These are phyloP conservation scores for Cyaniris semiargus DNA, from an alignment of 2,888 invertebrate genomes.

Conservation along the genomic window DNA sequence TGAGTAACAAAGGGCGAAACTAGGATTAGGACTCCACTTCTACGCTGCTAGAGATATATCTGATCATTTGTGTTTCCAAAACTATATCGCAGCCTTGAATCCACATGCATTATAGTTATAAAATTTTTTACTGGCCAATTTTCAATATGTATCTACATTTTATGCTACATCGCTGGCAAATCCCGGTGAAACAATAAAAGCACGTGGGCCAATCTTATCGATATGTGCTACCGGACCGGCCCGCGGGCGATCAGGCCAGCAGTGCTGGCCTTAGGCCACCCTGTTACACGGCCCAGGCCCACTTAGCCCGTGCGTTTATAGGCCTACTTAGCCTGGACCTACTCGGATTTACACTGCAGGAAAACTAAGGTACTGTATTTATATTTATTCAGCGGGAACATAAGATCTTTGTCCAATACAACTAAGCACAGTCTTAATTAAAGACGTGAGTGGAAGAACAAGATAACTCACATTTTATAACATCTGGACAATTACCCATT, in stretches of 20 bases:
- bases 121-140: too few relatives aligned
- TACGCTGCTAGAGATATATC: too few relatives aligned
- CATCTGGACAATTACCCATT: too few relatives aligned
- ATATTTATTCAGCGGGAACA: not conserved
- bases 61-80: too few relatives aligned
- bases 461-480: too few relatives aligned
- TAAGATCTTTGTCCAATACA: not conserved
- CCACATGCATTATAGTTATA: too few relatives aligned
- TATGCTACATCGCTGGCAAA: constrained; percentile 39
- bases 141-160: not conserved
- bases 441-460: too few relatives aligned
- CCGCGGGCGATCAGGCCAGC: constrained; percentile 56
- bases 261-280: constrained; percentile 31
- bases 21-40: too few relatives aligned
- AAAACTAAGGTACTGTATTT: not conserved
- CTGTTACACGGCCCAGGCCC: not conserved
- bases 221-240: constrained; percentile 65
- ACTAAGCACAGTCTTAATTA: too few relatives aligned
- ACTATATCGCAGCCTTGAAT: too few relatives aligned
- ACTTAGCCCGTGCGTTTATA: not conserved
- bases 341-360: not conserved
- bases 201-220: constrained; percentile 65
- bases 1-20: too few relatives aligned
- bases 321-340: not conserved
- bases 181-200: constrained; percentile 61